Evolutionary conservation across 2,888 invertebrate genomes (phyloP).

Genomic region (Heteropelma amictum): DNA sequence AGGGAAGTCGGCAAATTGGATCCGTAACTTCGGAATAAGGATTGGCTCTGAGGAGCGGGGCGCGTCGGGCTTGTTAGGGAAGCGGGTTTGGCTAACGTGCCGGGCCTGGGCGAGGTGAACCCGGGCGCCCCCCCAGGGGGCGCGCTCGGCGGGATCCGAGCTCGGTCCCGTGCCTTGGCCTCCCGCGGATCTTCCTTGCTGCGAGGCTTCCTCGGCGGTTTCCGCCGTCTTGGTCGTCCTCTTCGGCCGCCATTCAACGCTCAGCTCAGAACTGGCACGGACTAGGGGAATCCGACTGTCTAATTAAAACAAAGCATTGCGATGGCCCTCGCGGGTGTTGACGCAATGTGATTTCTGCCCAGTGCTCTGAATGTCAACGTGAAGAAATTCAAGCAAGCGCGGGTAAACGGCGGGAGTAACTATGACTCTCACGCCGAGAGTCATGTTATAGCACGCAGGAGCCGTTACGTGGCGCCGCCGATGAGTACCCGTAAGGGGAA

Average conservation of each 20-base stretch:
- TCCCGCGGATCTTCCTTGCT: constrained; percentile 74
- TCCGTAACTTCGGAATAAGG: constrained; percentile 84
- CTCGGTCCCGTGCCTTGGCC: constrained; percentile 78
- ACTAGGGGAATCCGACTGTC: constrained; percentile 78
- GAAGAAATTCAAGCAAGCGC: constrained; percentile 80
- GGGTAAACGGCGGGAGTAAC: constrained; percentile 5
- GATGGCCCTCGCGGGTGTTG: constrained; percentile 82
- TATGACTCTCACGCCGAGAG: constrained; percentile 4
- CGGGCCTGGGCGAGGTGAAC: constrained; percentile 62
- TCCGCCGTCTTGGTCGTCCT: too few relatives aligned
- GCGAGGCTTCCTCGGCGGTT: too few relatives aligned
- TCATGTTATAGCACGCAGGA: too few relatives aligned
- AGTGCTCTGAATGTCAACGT: constrained; percentile 84
- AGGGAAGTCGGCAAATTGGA: constrained; percentile 85
- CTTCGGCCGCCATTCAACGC: too few relatives aligned
- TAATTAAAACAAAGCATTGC: constrained; percentile 80
- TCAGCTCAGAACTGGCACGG: constrained; percentile 80
- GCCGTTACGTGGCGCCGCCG: too few relatives aligned
- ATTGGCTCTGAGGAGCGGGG: constrained; percentile 86
- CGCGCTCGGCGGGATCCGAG: constrained; percentile 64
- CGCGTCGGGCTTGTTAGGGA: constrained; percentile 80
- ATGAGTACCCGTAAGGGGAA: too few relatives aligned
- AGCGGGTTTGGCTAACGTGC: constrained; percentile 63
- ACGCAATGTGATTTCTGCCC: constrained; percentile 86
- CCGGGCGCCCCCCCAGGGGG: constrained; percentile 48